Evolutionary conservation across 2,113 vertebrate species (phyloP), one percentile per base, ranked within the genome.

Genomic region (Lepus americanus): DNA sequence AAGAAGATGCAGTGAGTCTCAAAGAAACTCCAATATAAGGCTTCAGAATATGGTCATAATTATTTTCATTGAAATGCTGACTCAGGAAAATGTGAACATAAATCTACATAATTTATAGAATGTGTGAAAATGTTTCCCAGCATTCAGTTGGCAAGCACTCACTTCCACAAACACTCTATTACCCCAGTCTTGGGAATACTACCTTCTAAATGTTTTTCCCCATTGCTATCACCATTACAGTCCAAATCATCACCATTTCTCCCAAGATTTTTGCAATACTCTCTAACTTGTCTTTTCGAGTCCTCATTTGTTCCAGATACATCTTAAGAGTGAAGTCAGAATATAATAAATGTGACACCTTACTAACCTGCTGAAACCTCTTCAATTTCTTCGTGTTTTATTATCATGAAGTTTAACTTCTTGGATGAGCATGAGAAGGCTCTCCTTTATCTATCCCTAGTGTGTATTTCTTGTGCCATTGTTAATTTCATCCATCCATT

Each of bases 61-160:
- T 39, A n/a, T 9, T 91, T 92, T 82, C 53, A 64, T 8, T 93
- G 70, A 89, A 94, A 86, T 94, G 67, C 79, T 93, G 69, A 91
- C 51, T 91, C 69, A 89, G 27, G 44, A 78, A 78, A 91, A 96
- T 59, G 12, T 93, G 13, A 92, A 90, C 63, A 78, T 51, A 83
- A 83, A 83, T 76, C 9, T 53, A 17, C 53, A 64, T 90, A 84
- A 84, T 77, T 77, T 95, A 85, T 31, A 92, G 33, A 87, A 29
- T 36, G 4, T 17, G 8, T 85, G 33, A 82, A 81, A 61, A 36
- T 81, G 39, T 49, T 20, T 82, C 90, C 2, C 44, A 33, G 9
- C 64, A 5, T 12, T 6, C 22, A 87, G 17, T 7, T 17, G 69
- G 9, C n/a, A 73, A 61, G 3, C 1, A 73, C 9, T 3, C 3